Percentiles rank a stretch among this genome's conserved stretches.
Evolutionary conservation across 2,888 invertebrate species (phyloP).

Genomic region (Halictus ligatus): DNA sequence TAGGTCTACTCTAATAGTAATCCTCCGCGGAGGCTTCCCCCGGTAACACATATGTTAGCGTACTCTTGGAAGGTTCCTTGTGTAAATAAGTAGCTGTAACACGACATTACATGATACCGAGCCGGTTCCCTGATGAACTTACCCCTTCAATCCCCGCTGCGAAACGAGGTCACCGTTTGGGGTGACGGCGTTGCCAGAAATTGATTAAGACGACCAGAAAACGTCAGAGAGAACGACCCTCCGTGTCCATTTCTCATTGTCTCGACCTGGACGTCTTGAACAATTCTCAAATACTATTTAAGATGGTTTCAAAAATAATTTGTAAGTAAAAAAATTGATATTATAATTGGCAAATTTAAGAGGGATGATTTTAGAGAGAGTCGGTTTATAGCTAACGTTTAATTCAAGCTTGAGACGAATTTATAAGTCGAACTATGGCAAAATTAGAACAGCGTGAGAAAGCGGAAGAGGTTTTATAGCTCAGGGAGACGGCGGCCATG

Average conservation of each 20-base stretch:
- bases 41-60: constrained; percentile 41
- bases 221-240: background rate
- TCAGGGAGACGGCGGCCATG: background rate
- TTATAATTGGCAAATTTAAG: background rate
- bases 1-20: constrained; percentile 74
- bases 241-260: background rate
- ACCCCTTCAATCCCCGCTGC: constrained; percentile 10
- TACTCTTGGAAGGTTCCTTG: constrained; percentile 64
- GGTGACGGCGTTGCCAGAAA: constrained; percentile 9
- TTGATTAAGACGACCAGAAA: constrained; percentile 20
- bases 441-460: background rate
- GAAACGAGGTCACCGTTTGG: constrained; percentile 42
- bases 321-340: background rate
- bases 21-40: constrained; percentile 56
- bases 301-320: background rate
- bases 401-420: background rate
- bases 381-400: background rate
- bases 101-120: constrained; percentile 20
- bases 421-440: background rate
- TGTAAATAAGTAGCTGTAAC: constrained; percentile 69
- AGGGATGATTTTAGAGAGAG: background rate
- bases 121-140: constrained; percentile 33
- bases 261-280: background rate
- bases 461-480: background rate
- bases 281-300: background rate